These are phyloP conservation scores for Protosalanx chinensis DNA, from an alignment of 2,797 vertebrate genomes.

Conservation along the genomic window DNA sequence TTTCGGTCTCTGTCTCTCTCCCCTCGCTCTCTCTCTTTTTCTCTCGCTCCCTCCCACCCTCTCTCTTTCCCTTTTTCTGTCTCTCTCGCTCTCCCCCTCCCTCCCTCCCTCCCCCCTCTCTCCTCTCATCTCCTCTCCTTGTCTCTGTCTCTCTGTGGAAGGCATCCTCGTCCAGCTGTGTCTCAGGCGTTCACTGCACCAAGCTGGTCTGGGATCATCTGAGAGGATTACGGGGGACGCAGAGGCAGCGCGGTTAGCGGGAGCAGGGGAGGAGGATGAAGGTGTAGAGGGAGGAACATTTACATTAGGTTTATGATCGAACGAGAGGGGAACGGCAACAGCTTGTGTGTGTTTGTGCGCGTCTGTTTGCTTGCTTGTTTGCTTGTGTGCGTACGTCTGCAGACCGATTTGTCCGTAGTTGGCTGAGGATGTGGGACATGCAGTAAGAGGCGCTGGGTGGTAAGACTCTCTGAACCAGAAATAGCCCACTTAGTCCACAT, in stretches of 20 bases:
- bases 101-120: no score
- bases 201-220: no score
- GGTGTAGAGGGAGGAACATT: not conserved
- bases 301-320: not conserved
- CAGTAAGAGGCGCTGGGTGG: no score
- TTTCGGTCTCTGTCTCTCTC: not conserved
- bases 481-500: no score
- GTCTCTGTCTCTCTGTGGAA: no score
- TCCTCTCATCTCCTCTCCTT: no score
- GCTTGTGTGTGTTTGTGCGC: slow-evolving; percentile 7
- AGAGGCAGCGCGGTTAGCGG: not conserved
- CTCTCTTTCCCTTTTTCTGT: not conserved
- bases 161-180: not conserved
- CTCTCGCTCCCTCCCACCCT: slow-evolving; percentile 1
- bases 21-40: not conserved
- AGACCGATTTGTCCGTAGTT: not conserved
- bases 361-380: slow-evolving; percentile 4
- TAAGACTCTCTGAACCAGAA: no score
- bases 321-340: slow-evolving; percentile 3
- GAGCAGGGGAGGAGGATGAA: not conserved
- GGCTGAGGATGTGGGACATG: not conserved
- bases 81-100: not conserved
- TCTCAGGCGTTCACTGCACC: not conserved
- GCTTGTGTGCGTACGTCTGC: slow-evolving; percentile 4
- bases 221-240: not conserved